Conservation (phyloP, 2,113 vertebrate genomes). For the Sialia sialis region DNA sequence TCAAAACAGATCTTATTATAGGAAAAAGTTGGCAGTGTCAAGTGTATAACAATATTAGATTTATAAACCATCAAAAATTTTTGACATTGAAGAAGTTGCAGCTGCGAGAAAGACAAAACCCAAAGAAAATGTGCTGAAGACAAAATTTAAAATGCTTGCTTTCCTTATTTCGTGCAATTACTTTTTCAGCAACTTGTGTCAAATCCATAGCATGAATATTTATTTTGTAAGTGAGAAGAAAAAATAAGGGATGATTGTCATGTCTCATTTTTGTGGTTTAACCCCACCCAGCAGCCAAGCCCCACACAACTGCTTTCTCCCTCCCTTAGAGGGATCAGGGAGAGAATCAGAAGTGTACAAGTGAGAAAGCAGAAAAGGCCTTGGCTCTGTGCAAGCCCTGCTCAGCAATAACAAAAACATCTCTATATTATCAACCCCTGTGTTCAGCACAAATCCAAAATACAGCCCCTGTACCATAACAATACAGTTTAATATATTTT, state of each 20-base stretch:
- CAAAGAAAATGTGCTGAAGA: not conserved
- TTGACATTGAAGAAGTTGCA: not conserved
- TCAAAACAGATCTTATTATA: not conserved
- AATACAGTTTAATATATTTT: not conserved
- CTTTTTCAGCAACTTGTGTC: not conserved
- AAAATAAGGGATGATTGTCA: no score
- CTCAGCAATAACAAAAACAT: not conserved
- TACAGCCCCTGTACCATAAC: no score
- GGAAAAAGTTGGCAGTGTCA: not conserved
- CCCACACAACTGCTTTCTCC: fast-evolving
- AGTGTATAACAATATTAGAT: not conserved
- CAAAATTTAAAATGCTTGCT: not conserved
- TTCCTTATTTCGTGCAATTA: not conserved
- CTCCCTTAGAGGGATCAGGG: not conserved
- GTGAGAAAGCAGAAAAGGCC: not conserved
- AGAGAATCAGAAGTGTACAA: not conserved
- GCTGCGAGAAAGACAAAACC: not conserved
- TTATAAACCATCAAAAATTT: not conserved
- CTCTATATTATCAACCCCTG: not conserved
- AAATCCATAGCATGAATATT: not conserved
- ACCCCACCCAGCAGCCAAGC: not conserved
- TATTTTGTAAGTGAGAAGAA: not conserved
- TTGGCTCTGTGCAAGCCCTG: not conserved
- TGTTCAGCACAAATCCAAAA: not conserved
- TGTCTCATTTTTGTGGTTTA: not conserved